Base-by-base conservation (phyloP, 2,113 vertebrate genomes). In the Nothoprocta perdicaria region DNA sequence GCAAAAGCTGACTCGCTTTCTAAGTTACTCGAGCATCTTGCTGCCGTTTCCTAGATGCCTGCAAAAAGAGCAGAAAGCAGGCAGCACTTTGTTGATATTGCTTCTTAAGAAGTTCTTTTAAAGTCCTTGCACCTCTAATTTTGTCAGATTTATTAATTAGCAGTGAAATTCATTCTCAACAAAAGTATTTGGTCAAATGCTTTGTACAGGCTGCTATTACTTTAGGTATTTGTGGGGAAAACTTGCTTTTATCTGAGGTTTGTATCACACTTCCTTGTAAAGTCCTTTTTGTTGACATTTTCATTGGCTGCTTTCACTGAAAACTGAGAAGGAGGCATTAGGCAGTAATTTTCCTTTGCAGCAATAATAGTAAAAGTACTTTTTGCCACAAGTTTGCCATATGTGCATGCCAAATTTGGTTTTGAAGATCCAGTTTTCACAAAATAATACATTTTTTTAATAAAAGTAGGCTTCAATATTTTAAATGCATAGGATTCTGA, bases 141-240 rank as follows among this genome's bases (percentile, higher is more conserved):
- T 90, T 75, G 53, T 90, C 78, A 88, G 43, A 73, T 84, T 86
- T 8, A 23, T 84, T 88, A 90, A 86, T 72, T 90, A 75, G 35
- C 13, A 48, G 35, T 40, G 33, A 86, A 88, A 92, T 74, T 62
- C 14, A 43, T 8, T 46, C 57, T 52, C 24, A n/a, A 29, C 66
- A 66, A 71, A 14, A 71, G 38, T 26, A 52, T 50, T n/a, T 52
- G 58, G 57, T 50, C 26, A 79, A 79, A 33, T 29, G 14, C 17
- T 88, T 90, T 83, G 5, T 74, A 75, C 18, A 55, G 27, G 71
- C n/a, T 4, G 3, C 33, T 71, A 75, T 23, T 35, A 62, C 11
- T 76, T 46, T 27, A 67, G 52, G 19, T 50, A 57, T 68, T 79
- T 92, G 52, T 89, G 53, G 43, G 12, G 41, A 81, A 81, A 45